These are phyloP conservation scores for Solea senegalensis DNA, from an alignment of 2,113 vertebrate genomes.

Conservation along the genomic window DNA sequence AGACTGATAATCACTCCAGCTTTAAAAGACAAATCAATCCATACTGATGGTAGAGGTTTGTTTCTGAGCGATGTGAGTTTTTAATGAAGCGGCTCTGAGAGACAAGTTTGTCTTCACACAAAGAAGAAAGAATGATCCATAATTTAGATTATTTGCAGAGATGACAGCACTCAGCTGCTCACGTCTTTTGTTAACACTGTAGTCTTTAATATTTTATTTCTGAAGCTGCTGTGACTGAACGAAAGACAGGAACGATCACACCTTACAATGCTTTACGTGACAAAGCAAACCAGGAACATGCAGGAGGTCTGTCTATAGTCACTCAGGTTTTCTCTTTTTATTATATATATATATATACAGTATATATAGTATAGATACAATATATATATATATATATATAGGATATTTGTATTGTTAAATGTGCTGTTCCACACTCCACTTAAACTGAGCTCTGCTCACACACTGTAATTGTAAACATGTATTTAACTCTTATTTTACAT, in stretches of 20 bases:
- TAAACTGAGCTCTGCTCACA: too few relatives aligned
- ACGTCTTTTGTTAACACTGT: conserved; percentile 8
- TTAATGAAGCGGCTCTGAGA: conserved; percentile 1
- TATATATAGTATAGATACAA: too few relatives aligned
- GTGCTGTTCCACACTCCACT: too few relatives aligned
- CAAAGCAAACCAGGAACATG: background rate
- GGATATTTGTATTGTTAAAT: too few relatives aligned
- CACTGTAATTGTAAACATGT: too few relatives aligned
- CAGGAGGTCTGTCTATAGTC: background rate
- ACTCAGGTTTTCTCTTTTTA: too few relatives aligned
- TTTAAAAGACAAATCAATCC: background rate
- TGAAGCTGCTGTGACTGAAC: conserved; percentile 4
- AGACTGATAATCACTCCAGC: conserved; percentile 5
- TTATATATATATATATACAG: too few relatives aligned
- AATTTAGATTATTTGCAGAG: background rate
- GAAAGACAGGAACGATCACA: background rate
- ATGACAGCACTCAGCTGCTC: background rate
- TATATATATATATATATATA: too few relatives aligned
- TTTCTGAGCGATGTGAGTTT: too few relatives aligned
- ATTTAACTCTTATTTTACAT: too few relatives aligned
- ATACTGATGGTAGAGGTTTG: background rate
- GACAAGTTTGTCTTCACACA: background rate
- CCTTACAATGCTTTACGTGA: background rate
- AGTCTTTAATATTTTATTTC: conserved; percentile 15
- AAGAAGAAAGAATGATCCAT: background rate